Evolutionary conservation across 2,797 vertebrate species (phyloP).

Genomic region (Oreochromis grahami): DNA sequence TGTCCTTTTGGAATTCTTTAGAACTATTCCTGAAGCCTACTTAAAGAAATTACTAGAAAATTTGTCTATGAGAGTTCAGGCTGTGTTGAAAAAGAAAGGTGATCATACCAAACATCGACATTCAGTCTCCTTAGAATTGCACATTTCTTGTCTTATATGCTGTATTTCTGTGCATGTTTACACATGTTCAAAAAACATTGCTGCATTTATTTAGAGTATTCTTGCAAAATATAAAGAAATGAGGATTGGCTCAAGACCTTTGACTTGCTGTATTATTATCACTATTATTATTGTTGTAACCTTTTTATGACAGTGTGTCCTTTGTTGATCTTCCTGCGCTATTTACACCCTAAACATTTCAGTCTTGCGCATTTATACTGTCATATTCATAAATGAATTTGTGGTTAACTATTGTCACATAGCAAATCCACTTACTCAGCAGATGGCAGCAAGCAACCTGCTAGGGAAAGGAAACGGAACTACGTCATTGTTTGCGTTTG

Average conservation of each 20-base stretch:
- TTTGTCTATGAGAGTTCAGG: not conserved
- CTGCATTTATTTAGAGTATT: not conserved
- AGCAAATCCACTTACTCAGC: not conserved
- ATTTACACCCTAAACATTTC: rapidly evolving
- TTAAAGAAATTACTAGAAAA: not conserved
- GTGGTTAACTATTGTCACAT: not conserved
- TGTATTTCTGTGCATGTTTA: not conserved
- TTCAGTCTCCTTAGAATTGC: not conserved
- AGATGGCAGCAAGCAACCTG: slow-evolving; percentile 31
- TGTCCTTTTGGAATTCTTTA: not conserved
- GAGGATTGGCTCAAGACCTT: not conserved
- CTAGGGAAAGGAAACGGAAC: slow-evolving; percentile 67
- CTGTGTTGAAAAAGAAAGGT: not conserved
- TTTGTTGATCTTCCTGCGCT: not conserved
- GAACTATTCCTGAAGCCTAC: not conserved
- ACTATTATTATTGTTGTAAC: not conserved
- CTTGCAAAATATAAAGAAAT: not conserved
- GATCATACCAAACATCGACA: not conserved
- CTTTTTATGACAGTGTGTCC: not conserved
- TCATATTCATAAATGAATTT: not conserved
- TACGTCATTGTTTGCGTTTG: slow-evolving; percentile 54
- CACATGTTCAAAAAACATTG: not conserved
- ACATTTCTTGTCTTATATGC: not conserved
- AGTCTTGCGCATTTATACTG: not conserved
- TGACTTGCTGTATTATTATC: not conserved